These are phyloP conservation scores for Ptiloglossa arizonensis DNA, from an alignment of 1,140 invertebrate genomes.

Conservation along the genomic window DNA sequence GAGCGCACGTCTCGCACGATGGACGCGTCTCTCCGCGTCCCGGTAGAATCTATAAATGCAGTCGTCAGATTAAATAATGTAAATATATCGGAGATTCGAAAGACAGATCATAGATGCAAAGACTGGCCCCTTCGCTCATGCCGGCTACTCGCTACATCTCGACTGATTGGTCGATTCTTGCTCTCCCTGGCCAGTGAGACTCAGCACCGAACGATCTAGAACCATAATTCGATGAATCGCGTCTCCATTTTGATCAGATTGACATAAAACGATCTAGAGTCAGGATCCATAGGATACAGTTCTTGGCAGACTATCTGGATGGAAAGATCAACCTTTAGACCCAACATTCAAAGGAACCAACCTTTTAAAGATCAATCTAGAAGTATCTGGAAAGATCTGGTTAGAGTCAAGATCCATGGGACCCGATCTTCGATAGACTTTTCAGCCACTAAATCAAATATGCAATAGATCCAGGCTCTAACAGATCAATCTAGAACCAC, in stretches of 20 bases:
- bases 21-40: slow-evolving; percentile 5
- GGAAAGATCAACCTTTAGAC: background rate
- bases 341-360: background rate
- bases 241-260: too few species aligned
- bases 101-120: slow-evolving; percentile 80
- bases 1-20: slow-evolving; percentile 16
- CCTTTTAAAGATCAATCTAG: too few species aligned
- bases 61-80: slow-evolving; percentile 58
- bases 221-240: background rate
- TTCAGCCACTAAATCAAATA: too few species aligned
- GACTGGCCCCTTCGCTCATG: slow-evolving; percentile 82
- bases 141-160: slow-evolving; percentile 74
- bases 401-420: background rate
- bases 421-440: too few species aligned
- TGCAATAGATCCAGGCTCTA: background rate
- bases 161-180: slow-evolving; percentile 57
- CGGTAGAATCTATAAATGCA: slow-evolving; percentile 61
- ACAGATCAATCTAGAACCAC: background rate
- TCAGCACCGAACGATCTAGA: slow-evolving; percentile 3
- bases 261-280: background rate
- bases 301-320: too few species aligned
- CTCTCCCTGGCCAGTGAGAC: slow-evolving; percentile 6
- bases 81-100: slow-evolving; percentile 75
- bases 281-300: too few species aligned
- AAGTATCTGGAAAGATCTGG: too few species aligned